Evolutionary conservation across 2,888 invertebrate genomes (phyloP), one percentile per base, ranked within the genome.

Genomic region (Hyppa rectilinea): DNA sequence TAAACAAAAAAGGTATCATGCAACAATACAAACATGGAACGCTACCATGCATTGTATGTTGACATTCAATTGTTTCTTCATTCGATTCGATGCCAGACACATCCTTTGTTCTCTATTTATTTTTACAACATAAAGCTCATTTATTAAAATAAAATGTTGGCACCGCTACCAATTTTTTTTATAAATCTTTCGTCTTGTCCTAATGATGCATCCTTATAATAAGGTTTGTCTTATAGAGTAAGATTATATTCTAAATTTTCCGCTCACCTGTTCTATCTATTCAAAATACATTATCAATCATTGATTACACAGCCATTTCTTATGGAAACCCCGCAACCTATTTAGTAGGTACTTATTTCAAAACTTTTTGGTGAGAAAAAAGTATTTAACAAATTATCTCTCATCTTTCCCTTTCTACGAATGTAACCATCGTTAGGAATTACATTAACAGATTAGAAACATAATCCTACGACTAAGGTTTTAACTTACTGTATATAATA

Each of bases 91-190:
- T 47, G 63, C 67, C 50, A 71, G 49, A 62, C 53, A 53, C 63
- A 66, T 71, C 69, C 72, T 77, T 80, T 80, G 83, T 82, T 80
- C 65, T 72, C 58, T 62, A 70, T 78, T 77, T 73, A 75, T 71
- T 78, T 78, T 70, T 71, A 78, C 71, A 64, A 59, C 62, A 9
- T 64, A 61, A 36, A 81, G 55, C 71, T 75, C 62, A 71, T 78
- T 74, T 56, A 53, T 69, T 63, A 75, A 76, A 75, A 75, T 56
- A 72, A 83, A 75, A 61, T 75, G 68, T 85, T 82, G 69, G 80
- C 81, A 78, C 56, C 14, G 58, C 65, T 66, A 71, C 59, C 62
- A 71, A 58, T 38, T 61, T 70, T 59, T 71, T 67, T 58, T 68
- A 58, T 56, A 65, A 67, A 78, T 75, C 73, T 68, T 47, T 66